Percentiles rank a stretch among this genome's conserved stretches.
phyloP scores from a whole-genome alignment of 2,888 invertebrate genomes.

The Julus scanicus region DNA sequence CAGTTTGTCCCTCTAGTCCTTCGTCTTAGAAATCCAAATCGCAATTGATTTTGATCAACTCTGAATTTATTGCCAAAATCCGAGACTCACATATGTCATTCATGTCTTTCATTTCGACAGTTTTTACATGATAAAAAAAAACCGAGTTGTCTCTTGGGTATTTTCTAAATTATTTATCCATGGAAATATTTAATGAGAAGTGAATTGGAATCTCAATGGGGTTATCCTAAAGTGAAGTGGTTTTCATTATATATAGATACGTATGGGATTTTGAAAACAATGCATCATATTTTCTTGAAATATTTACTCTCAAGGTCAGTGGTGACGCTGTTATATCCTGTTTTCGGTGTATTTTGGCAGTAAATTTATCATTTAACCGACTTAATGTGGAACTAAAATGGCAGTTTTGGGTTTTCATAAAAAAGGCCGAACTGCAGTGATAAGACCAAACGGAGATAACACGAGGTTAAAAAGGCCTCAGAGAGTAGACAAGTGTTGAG shows the following conservation, averaged over 20 bases:
- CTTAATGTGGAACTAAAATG: too few relatives aligned
- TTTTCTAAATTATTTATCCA: background rate
- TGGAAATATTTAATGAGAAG: background rate
- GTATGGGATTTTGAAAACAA: background rate
- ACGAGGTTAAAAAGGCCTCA: too few relatives aligned
- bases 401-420: too few relatives aligned
- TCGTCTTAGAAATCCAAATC: background rate
- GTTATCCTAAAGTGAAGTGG: background rate
- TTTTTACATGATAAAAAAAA: background rate
- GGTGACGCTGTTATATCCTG: background rate
- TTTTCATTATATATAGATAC: background rate
- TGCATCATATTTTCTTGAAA: background rate
- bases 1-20: background rate
- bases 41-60: background rate
- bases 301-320: background rate
- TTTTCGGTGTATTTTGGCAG: background rate
- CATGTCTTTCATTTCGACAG: background rate
- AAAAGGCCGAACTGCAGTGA: too few relatives aligned
- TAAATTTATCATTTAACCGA: too few relatives aligned
- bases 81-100: background rate
- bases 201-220: background rate
- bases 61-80: background rate
- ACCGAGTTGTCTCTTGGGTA: background rate
- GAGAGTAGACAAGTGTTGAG: too few relatives aligned
- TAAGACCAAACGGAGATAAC: too few relatives aligned